Percentiles rank a stretch among this genome's conserved stretches.
phyloP scores from a whole-genome alignment of 2,797 vertebrate genomes.

The Tenualosa ilisha region DNA sequence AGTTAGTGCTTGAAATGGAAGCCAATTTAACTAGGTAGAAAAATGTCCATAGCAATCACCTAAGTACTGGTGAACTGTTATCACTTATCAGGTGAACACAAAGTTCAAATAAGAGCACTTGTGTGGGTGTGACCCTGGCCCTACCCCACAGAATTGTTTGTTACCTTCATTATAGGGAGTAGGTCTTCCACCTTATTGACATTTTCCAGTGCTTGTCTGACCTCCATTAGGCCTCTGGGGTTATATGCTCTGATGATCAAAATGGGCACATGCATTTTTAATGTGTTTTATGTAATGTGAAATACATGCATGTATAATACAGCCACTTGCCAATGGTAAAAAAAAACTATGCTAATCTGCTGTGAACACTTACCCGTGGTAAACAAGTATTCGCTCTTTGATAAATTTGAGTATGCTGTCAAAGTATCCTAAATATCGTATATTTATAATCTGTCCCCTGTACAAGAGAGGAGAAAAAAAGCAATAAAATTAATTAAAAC shows the following conservation, averaged over 20 bases:
- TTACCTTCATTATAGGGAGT: conserved; percentile 98
- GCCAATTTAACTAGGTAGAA: neutral
- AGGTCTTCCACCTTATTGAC: conserved; percentile 96
- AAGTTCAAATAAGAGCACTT: neutral
- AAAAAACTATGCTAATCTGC: neutral
- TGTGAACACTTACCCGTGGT: conserved; percentile 83
- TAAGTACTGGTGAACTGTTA: neutral
- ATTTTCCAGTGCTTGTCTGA: conserved; percentile 92
- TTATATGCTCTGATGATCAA: conserved; percentile 83
- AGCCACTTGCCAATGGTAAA: neutral
- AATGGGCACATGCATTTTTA: neutral
- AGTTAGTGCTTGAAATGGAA: neutral
- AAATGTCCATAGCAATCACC: neutral
- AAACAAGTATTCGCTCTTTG: conserved; percentile 95
- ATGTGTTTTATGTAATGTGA: neutral
- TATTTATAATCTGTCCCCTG: conserved; percentile 96
- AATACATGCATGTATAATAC: neutral
- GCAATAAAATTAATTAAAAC: neutral
- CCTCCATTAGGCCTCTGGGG: conserved; percentile 87
- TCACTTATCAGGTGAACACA: neutral
- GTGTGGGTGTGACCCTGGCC: neutral
- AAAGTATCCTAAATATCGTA: conserved; percentile 95
- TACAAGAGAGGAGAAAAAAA: neutral
- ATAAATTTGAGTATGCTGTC: conserved; percentile 96
- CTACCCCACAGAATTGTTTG: neutral